Conservation (phyloP, 2,113 vertebrate species). For the Cacatua alba region DNA sequence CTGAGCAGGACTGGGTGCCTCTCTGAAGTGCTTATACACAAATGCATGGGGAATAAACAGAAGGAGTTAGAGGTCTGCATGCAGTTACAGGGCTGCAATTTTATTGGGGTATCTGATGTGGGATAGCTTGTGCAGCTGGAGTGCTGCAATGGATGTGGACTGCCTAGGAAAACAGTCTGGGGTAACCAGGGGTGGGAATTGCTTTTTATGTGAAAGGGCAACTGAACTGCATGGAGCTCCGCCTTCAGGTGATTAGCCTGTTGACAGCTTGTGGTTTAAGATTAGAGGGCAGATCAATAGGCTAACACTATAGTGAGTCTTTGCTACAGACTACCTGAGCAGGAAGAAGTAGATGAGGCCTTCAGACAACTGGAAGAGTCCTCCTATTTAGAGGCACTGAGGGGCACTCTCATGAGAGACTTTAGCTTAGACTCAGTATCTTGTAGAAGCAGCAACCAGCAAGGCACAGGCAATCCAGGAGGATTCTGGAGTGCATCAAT, state of each 20-base stretch:
- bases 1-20: background rate
- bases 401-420: background rate
- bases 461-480: background rate
- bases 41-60: background rate
- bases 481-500: background rate
- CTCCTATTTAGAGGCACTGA: background rate
- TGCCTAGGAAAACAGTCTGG: background rate
- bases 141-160: background rate
- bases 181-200: background rate
- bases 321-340: background rate
- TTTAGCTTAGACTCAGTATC: background rate
- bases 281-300: background rate
- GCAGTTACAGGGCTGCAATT: background rate
- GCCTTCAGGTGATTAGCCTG: background rate
- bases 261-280: background rate
- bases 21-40: background rate
- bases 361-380: background rate
- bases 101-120: background rate
- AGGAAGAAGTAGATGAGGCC: background rate
- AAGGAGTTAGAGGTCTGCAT: background rate
- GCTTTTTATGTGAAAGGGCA: background rate
- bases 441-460: background rate
- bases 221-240: background rate
- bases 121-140: background rate
- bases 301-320: background rate